phyloP scores from a whole-genome alignment of 2,888 invertebrate genomes.

The Caenorhabditis becei region DNA sequence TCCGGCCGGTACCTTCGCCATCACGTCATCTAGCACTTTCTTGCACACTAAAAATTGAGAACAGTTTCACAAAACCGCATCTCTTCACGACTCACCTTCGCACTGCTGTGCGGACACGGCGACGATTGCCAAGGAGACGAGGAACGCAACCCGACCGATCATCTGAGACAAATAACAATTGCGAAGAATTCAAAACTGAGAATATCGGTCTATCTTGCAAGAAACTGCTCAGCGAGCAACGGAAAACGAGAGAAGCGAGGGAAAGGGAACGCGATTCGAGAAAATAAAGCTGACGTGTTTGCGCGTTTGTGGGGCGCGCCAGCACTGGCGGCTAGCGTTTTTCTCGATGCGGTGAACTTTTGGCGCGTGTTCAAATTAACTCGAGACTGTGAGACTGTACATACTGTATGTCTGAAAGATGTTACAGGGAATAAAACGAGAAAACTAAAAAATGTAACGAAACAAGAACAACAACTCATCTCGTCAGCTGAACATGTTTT shows the following conservation, averaged over 20 bases:
- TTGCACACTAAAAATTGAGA: constrained; percentile 77
- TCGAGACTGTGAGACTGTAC: not conserved
- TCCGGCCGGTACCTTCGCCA: constrained; percentile 72
- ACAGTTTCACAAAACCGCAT: not conserved
- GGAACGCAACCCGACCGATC: constrained; percentile 33
- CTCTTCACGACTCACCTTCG: constrained; percentile 56
- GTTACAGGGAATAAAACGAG: too few species aligned
- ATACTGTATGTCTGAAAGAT: too few species aligned
- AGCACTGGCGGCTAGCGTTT: constrained; percentile 12
- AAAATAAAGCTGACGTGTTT: constrained; percentile 59
- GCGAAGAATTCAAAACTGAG: not conserved
- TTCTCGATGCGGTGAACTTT: not conserved
- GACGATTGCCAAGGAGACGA: constrained; percentile 40
- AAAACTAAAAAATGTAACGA: too few species aligned
- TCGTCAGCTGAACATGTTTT: too few species aligned
- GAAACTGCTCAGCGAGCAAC: constrained; percentile 8
- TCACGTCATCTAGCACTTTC: constrained; percentile 77
- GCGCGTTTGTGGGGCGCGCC: constrained; percentile 34
- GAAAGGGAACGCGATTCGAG: constrained; percentile 44
- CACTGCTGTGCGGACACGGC: constrained; percentile 63
- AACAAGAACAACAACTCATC: too few species aligned
- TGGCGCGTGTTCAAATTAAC: not conserved
- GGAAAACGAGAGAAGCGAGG: constrained; percentile 29
- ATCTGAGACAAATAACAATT: constrained; percentile 30
- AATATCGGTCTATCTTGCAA: not conserved